Conservation (phyloP, 2,113 vertebrate genomes). For the Chaetops frenatus region DNA sequence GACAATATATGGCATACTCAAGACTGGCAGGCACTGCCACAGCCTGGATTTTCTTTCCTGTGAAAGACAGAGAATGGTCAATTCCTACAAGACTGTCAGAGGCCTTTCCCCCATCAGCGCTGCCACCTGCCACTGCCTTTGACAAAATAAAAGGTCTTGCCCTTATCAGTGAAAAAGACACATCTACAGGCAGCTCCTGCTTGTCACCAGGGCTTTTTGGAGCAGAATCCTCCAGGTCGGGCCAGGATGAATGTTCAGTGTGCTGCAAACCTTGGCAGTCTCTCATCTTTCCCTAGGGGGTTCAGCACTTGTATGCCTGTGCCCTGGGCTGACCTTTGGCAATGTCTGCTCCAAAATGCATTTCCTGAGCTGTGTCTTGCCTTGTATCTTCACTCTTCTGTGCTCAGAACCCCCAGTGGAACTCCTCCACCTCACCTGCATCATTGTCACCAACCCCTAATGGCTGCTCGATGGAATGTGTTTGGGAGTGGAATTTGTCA, state of each 20-base stretch:
- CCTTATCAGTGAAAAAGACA: background rate
- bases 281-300: background rate
- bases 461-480: rapidly evolving
- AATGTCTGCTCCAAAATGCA: background rate
- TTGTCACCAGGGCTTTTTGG: background rate
- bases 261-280: rapidly evolving
- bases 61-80: rapidly evolving
- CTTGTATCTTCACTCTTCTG: background rate
- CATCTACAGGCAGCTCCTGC: background rate
- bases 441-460: rapidly evolving
- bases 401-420: background rate
- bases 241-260: rapidly evolving
- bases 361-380: background rate
- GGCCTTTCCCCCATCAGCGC: background rate
- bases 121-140: background rate
- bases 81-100: rapidly evolving
- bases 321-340: background rate
- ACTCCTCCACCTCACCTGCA: background rate
- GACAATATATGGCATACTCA: background rate
- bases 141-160: background rate
- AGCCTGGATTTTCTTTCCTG: background rate
- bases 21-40: background rate
- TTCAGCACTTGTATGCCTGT: rapidly evolving
- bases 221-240: background rate
- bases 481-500: background rate